Conservation (phyloP, 2,888 invertebrate species). For the Helobdella robusta region DNA sequence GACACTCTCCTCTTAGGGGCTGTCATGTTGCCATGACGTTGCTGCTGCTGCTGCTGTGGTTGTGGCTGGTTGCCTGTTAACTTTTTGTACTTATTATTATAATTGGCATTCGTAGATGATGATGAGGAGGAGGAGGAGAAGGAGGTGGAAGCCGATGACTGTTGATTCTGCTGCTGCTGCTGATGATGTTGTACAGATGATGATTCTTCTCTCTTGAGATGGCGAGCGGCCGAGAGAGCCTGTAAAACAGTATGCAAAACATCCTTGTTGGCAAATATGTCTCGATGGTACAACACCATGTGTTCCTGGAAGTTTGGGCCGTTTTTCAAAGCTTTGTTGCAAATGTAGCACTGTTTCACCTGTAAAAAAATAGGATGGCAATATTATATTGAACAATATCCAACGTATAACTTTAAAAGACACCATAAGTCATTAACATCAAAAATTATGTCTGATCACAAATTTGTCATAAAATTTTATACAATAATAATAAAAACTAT, state of each 20-base stretch:
- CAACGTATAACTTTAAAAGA: no score
- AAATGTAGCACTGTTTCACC: slow-evolving; percentile 28
- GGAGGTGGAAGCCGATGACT: neutral
- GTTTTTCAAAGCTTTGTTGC: slow-evolving; percentile 26
- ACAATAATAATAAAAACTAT: no score
- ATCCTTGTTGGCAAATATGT: slow-evolving; percentile 30
- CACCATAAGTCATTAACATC: no score
- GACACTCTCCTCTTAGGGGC: neutral
- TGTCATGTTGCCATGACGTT: neutral
- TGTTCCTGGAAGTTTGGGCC: slow-evolving; percentile 29
- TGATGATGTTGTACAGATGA: slow-evolving; percentile 7
- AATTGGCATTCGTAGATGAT: no score
- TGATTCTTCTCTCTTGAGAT: slow-evolving; percentile 26
- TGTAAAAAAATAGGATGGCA: no score
- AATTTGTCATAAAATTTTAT: no score
- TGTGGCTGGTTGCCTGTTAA: neutral
- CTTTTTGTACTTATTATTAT: slow-evolving; percentile 4
- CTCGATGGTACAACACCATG: slow-evolving; percentile 29
- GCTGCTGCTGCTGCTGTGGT: neutral
- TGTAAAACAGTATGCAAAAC: slow-evolving; percentile 29
- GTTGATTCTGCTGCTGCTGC: no score
- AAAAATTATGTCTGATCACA: no score
- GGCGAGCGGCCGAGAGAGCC: slow-evolving; percentile 28
- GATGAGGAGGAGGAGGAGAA: no score
- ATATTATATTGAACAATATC: no score